Evolutionary conservation across 2,888 invertebrate species (phyloP).

Genomic region (Sturmia bella): DNA sequence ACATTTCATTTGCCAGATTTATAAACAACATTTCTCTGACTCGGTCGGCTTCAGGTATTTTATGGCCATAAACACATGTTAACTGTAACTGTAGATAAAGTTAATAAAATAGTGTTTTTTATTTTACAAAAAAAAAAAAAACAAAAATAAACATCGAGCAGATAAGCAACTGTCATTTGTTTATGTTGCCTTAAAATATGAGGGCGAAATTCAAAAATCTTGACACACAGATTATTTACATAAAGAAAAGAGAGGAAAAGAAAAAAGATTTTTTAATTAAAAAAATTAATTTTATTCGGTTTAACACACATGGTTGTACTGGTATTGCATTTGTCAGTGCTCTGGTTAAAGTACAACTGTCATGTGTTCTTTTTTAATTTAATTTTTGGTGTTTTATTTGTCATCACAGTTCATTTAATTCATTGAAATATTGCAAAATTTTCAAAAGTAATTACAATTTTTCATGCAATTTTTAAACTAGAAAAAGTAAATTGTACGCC

Average conservation of each 20-base stretch:
- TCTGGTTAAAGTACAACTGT: neutral
- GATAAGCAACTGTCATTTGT: constrained; percentile 33
- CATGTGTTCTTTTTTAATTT: too few relatives aligned
- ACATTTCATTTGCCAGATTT: constrained; percentile 59
- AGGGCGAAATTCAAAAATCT: constrained; percentile 10
- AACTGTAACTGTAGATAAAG: constrained; percentile 33
- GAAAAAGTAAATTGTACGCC: too few relatives aligned
- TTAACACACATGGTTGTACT: neutral
- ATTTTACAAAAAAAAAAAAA: constrained; percentile 5
- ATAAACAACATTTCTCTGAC: constrained; percentile 19
- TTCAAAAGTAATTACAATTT: too few relatives aligned
- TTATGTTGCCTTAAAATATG: constrained; percentile 11
- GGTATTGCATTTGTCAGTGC: neutral
- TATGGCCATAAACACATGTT: constrained; percentile 32
- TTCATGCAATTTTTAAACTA: too few relatives aligned
- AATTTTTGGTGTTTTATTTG: too few relatives aligned
- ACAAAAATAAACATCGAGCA: neutral
- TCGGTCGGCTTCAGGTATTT: constrained; percentile 19
- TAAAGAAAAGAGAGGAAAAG: neutral
- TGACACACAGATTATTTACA: constrained; percentile 11
- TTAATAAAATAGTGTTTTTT: constrained; percentile 40
- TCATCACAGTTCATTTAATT: too few relatives aligned
- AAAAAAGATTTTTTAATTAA: constrained; percentile 10
- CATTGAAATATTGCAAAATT: too few relatives aligned
- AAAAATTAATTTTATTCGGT: constrained; percentile 10